Conservation (phyloP, 1,140 invertebrate species). For the Cyclina sinensis region DNA sequence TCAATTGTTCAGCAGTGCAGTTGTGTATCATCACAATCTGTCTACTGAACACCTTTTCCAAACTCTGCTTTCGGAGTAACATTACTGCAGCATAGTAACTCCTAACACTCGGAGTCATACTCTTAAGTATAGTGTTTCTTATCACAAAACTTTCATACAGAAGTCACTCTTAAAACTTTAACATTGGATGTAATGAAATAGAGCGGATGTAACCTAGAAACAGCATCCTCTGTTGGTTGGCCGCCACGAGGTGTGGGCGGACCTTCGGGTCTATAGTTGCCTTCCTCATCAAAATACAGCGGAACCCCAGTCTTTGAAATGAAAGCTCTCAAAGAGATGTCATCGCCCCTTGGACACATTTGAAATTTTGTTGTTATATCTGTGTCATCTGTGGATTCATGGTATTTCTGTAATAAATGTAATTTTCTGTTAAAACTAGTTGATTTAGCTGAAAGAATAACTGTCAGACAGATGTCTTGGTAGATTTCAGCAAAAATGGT, state of each 20-base stretch:
- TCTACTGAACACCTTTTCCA: no score
- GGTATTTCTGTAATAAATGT: slow-evolving; percentile 62
- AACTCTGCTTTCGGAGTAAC: no score
- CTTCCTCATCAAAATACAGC: slow-evolving; percentile 64
- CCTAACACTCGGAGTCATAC: no score
- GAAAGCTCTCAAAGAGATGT: slow-evolving; percentile 53
- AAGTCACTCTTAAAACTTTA: slow-evolving; percentile 54
- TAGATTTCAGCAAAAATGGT: no score
- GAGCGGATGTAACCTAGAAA: slow-evolving; percentile 31
- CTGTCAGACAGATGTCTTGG: no score
- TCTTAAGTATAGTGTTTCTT: no score
- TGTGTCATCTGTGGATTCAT: slow-evolving; percentile 42
- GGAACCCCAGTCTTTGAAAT: slow-evolving; percentile 64
- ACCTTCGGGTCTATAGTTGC: slow-evolving; percentile 62
- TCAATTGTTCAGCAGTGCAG: no score
- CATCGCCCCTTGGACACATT: slow-evolving; percentile 52
- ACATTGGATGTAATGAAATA: slow-evolving; percentile 64
- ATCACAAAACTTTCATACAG: slow-evolving; percentile 41
- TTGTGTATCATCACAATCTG: no score
- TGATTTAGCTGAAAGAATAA: no score
- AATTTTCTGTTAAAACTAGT: no score
- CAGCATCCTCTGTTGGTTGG: neutral
- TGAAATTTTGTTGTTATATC: slow-evolving; percentile 66
- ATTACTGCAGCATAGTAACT: no score
- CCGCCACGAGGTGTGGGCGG: slow-evolving; percentile 15